A percentile compares a stretch with the other conserved stretches of the same genome.
phyloP scores from a whole-genome alignment of 2,888 invertebrate species.

The Lamellibrachia satsuma region DNA sequence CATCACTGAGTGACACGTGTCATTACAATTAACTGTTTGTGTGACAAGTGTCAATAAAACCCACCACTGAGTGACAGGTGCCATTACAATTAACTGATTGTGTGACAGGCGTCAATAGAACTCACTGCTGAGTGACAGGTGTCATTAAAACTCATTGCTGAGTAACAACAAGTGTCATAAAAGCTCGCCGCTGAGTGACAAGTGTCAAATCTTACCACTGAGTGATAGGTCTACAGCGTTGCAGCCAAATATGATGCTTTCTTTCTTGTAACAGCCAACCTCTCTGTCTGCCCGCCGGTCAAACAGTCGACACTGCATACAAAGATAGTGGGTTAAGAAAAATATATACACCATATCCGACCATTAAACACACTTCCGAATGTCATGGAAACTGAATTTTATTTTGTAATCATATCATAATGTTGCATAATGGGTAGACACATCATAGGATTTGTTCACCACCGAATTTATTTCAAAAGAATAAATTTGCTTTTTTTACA shows the following conservation, averaged over 20 bases:
- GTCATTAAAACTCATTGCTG: not conserved
- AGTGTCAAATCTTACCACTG: conserved; percentile 74
- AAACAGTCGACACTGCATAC: conserved; percentile 83
- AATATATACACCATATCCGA: too few relatives aligned
- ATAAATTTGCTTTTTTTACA: too few relatives aligned
- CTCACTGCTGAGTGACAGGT: not conserved
- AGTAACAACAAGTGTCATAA: not conserved
- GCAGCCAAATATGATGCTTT: conserved; percentile 96
- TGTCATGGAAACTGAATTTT: too few relatives aligned
- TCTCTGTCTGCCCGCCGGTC: conserved; percentile 97
- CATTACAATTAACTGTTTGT: too few relatives aligned
- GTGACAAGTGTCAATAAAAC: too few relatives aligned
- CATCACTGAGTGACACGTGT: too few relatives aligned
- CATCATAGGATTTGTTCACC: not conserved
- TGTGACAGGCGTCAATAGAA: not conserved
- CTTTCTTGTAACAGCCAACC: conserved; percentile 93
- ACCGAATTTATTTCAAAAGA: not conserved
- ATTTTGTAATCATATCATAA: not conserved
- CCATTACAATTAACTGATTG: not conserved
- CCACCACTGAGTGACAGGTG: not conserved
- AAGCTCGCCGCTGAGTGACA: not conserved
- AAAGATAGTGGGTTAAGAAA: conserved; percentile 13
- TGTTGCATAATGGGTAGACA: too few relatives aligned
- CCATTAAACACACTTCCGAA: too few relatives aligned
- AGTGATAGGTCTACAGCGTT: conserved; percentile 98